Conservation (phyloP, 1,140 invertebrate species). For the Mya arenaria region DNA sequence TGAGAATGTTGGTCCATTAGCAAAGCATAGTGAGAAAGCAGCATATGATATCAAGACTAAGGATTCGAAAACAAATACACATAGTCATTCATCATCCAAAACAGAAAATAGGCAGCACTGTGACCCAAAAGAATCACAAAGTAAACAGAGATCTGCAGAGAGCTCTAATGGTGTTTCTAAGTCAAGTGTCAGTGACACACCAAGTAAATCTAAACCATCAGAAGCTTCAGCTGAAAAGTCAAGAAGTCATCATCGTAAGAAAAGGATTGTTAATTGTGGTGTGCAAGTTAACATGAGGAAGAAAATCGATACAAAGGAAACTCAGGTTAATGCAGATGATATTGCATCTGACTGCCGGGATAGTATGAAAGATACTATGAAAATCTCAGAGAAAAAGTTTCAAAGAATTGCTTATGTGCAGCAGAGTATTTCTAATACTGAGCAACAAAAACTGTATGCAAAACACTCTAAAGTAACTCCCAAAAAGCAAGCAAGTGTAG, state of each 20-base stretch:
- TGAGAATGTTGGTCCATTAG: too few relatives aligned
- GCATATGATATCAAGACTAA: too few relatives aligned
- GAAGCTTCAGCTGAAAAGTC: conserved; percentile 23
- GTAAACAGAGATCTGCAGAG: neutral
- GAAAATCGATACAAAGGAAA: conserved; percentile 67
- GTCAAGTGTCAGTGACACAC: too few relatives aligned
- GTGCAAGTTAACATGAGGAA: conserved; percentile 73
- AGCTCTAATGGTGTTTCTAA: too few relatives aligned
- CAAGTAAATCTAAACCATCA: conserved; percentile 2
- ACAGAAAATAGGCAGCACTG: too few relatives aligned
- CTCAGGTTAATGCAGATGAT: too few relatives aligned
- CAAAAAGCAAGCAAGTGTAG: conserved; percentile 4
- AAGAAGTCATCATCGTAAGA: conserved; percentile 61
- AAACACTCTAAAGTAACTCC: conserved; percentile 32
- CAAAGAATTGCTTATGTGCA: conserved; percentile 47
- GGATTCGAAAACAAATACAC: too few relatives aligned
- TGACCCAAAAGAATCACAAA: too few relatives aligned
- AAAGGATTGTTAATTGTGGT: conserved; percentile 73
- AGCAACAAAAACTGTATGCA: conserved; percentile 27
- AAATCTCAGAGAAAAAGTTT: conserved; percentile 43
- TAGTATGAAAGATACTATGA: neutral
- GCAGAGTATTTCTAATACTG: conserved; percentile 34
- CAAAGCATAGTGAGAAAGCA: too few relatives aligned
- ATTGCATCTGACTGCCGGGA: too few relatives aligned
- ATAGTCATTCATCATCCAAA: too few relatives aligned